Base-by-base conservation (phyloP, 2,113 vertebrate species). In the Clinocottus analis region DNA sequence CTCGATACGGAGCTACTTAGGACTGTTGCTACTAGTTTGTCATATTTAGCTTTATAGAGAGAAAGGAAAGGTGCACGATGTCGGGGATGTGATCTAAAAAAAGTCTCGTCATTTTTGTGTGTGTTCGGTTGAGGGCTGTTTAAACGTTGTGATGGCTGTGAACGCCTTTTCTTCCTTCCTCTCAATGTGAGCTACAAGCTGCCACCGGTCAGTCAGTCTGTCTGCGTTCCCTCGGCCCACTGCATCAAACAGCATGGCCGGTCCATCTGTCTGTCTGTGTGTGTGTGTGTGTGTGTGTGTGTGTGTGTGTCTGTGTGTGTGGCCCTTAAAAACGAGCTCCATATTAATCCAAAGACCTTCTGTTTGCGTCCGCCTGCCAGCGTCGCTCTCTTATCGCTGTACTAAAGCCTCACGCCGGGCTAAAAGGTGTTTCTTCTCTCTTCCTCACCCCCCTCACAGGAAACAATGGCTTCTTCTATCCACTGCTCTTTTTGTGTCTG, bases 251-350 rank as follows among this genome's bases (percentile, higher is more conserved):
- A 77, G 87, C 74, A 76, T 79, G 82, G 85, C 84, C 51, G 1
- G 69, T 86, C 89, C 82, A 83, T 91, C 90, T 89, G 88, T 89
- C 89, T 69, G 84, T 85, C 83, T 83, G 90, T 85, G n/a, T n/a
- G n/a, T n/a, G n/a, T n/a, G n/a, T n/a, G n/a, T n/a, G n/a, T n/a
- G n/a, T n/a, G n/a, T n/a, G n/a, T n/a, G n/a, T n/a, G n/a, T n/a
- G n/a, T n/a, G n/a, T n/a, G n/a, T n/a, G n/a, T n/a, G n/a, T n/a
- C n/a, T n/a, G n/a, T n/a, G n/a, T n/a, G n/a, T 82, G 37, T 77
- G 84, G 59, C 25, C 75, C 72, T 89, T 75, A 87, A 85, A n/a
- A 90, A 82, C 64, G 23, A 84, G 84, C 87, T 74, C 55, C 71
- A 67, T 76, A 61, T 63, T 91, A 88, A 90, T 87, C 85, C 87